A percentile compares a stretch with the other conserved stretches of the same genome.
These are phyloP conservation scores for Polyommatus iphigenia DNA, from an alignment of 2,888 invertebrate species.

Conservation along the genomic window DNA sequence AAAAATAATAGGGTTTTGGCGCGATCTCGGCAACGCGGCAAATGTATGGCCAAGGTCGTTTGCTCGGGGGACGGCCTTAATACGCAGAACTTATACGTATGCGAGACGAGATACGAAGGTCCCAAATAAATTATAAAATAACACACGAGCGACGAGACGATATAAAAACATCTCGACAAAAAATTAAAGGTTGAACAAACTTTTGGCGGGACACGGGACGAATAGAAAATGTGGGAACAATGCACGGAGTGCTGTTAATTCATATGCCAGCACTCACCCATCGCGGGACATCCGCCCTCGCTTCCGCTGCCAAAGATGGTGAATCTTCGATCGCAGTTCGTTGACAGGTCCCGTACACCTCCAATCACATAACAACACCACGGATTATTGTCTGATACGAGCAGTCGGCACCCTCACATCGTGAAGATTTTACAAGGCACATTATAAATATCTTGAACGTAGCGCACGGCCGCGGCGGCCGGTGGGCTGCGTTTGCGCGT, in stretches of 20 bases:
- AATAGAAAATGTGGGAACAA: slow-evolving; percentile 75
- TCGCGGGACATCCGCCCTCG: slow-evolving; percentile 76
- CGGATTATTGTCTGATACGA: slow-evolving; percentile 36
- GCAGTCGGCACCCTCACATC: background rate
- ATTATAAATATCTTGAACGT: slow-evolving; percentile 44
- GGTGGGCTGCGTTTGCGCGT: slow-evolving; percentile 69
- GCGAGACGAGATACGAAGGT: background rate
- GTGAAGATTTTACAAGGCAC: slow-evolving; percentile 38
- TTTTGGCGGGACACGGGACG: slow-evolving; percentile 72
- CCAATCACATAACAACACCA: slow-evolving; percentile 40
- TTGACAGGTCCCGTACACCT: slow-evolving; percentile 62
- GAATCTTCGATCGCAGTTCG: slow-evolving; percentile 72
- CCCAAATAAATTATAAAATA: slow-evolving; percentile 36
- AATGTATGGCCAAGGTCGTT: no score
- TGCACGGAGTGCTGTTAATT: slow-evolving; percentile 71
- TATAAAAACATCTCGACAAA: slow-evolving; percentile 62
- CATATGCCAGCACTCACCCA: slow-evolving; percentile 76
- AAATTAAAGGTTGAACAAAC: slow-evolving; percentile 77
- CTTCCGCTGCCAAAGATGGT: slow-evolving; percentile 80
- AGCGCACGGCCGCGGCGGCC: slow-evolving; percentile 63
- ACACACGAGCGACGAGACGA: slow-evolving; percentile 35
- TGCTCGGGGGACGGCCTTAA: no score
- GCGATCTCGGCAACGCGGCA: no score
- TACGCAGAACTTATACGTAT: slow-evolving; percentile 5
- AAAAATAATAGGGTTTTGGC: no score